Evolutionary conservation across 1,140 invertebrate genomes (phyloP).

Genomic region (Drosophila burlai): DNA sequence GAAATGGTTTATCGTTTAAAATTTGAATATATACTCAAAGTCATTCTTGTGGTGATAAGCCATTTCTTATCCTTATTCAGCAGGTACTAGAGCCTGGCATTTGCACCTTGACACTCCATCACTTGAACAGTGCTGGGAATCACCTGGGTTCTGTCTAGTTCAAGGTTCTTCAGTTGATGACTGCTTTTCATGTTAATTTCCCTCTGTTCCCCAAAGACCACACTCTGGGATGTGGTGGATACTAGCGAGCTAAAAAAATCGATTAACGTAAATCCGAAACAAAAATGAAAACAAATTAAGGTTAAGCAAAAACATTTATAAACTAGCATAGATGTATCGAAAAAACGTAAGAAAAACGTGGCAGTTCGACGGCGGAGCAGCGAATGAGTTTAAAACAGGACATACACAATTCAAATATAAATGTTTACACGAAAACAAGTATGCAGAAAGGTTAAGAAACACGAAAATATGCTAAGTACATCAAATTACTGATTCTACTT

Average conservation of each 20-base stretch:
- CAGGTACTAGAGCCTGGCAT: not conserved
- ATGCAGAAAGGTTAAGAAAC: conserved; percentile 6
- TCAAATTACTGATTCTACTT: conserved; percentile 50
- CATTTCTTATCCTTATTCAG: not conserved
- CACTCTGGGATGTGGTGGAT: conserved; percentile 57
- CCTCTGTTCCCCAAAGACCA: conserved; percentile 36
- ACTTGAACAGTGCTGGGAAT: conserved; percentile 5
- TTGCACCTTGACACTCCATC: not conserved
- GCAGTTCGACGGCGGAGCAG: conserved; percentile 11
- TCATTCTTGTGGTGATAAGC: conserved; percentile 4
- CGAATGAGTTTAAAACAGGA: conserved; percentile 34
- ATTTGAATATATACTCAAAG: conserved; percentile 13
- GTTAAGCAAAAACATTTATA: conserved; percentile 60
- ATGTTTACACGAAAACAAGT: conserved; percentile 46
- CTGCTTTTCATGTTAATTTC: conserved; percentile 39
- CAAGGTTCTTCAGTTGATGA: conserved; percentile 32
- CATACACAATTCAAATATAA: conserved; percentile 50
- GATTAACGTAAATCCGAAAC: conserved; percentile 22
- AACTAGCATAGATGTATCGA: conserved; percentile 55
- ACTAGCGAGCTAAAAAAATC: conserved; percentile 63
- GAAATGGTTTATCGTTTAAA: not conserved
- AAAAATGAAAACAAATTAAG: conserved; percentile 56
- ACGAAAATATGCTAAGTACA: conserved; percentile 38
- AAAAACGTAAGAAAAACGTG: conserved; percentile 1
- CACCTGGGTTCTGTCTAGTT: conserved; percentile 20